Conservation (phyloP, 1,140 invertebrate species). For the Drosophila repletoides region DNA sequence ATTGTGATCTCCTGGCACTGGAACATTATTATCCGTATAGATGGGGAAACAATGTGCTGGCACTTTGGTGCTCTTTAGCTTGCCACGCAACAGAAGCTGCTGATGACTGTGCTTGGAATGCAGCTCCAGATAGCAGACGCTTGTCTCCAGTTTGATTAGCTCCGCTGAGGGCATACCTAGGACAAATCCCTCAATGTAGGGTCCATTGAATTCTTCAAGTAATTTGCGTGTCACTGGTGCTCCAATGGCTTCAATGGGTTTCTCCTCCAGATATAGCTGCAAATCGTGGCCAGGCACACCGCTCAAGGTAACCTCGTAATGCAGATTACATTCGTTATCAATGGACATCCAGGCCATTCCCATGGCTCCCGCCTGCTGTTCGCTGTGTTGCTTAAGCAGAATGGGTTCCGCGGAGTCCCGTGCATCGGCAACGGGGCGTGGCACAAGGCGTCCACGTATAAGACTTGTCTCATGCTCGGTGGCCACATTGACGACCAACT, state of each 20-base stretch:
- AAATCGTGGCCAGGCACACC: conserved; percentile 82
- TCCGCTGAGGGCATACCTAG: conserved; percentile 84
- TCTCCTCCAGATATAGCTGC: conserved; percentile 86
- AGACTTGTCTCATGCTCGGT: conserved; percentile 84
- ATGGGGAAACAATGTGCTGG: conserved; percentile 88
- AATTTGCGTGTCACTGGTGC: conserved; percentile 86
- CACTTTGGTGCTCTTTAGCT: conserved; percentile 84
- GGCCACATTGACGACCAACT: conserved; percentile 89
- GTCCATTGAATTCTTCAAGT: conserved; percentile 85
- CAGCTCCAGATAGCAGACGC: conserved; percentile 80
- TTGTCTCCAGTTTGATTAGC: conserved; percentile 80
- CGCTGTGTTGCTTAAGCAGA: conserved; percentile 84
- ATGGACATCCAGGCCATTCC: conserved; percentile 92
- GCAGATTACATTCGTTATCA: conserved; percentile 90
- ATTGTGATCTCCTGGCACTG: conserved; percentile 81
- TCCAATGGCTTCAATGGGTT: conserved; percentile 86
- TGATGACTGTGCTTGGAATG: conserved; percentile 62
- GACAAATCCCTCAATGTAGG: conserved; percentile 85
- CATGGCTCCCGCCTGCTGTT: conserved; percentile 83
- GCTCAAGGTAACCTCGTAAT: conserved; percentile 89
- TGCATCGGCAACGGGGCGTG: conserved; percentile 89
- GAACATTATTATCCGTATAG: conserved; percentile 86
- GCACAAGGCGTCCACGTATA: conserved; percentile 86
- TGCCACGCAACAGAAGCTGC: conserved; percentile 73
- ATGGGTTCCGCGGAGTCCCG: conserved; percentile 87